Conservation (phyloP, 2,888 invertebrate species). For the Galerucella nymphaeae region DNA sequence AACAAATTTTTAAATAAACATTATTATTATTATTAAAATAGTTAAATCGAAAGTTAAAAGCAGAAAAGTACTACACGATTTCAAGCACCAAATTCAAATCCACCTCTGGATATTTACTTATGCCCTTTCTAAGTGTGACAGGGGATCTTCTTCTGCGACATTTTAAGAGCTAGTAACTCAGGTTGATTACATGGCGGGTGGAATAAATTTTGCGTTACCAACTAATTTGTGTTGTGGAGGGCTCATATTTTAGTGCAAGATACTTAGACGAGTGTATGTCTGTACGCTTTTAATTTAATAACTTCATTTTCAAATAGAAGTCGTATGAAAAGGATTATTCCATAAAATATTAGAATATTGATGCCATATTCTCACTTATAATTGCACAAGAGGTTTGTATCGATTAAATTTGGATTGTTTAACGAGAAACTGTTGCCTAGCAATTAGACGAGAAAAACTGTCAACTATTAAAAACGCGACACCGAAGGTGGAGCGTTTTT, state of each 20-base stretch:
- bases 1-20: too few species aligned
- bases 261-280: background rate
- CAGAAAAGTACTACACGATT: too few species aligned
- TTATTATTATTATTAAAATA: too few species aligned
- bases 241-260: background rate
- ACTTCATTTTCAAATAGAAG: background rate
- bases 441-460: too few species aligned
- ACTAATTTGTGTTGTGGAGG: slow-evolving; percentile 11
- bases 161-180: slow-evolving; percentile 15
- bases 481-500: too few species aligned
- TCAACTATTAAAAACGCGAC: too few species aligned
- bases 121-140: slow-evolving; percentile 3
- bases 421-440: too few species aligned
- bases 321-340: background rate
- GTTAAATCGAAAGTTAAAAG: too few species aligned
- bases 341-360: too few species aligned
- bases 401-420: too few species aligned
- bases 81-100: background rate
- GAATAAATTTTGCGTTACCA: slow-evolving; percentile 11
- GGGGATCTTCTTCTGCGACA: slow-evolving; percentile 6
- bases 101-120: background rate
- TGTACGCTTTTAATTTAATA: background rate
- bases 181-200: slow-evolving; percentile 12
- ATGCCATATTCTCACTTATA: too few species aligned
- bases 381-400: too few species aligned